phyloP scores from a whole-genome alignment of 2,888 invertebrate genomes.

The Mactromeris polynyma region DNA sequence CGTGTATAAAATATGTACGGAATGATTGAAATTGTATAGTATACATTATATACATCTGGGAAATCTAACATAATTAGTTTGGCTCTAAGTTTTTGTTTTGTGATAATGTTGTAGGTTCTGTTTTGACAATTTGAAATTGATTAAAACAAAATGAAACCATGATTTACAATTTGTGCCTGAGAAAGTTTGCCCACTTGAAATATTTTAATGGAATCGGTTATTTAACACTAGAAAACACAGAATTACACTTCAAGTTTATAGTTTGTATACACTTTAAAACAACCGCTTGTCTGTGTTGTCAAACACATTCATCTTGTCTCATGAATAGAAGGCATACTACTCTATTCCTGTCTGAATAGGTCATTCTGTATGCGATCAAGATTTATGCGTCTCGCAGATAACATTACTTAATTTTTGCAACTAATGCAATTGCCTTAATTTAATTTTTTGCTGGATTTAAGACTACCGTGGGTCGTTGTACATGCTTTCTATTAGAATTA shows the following conservation, averaged over 20 bases:
- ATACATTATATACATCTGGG: not conserved
- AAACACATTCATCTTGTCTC: constrained; percentile 2
- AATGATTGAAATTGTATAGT: not conserved
- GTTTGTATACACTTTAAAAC: constrained; percentile 2
- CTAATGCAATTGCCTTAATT: not conserved
- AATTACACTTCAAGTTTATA: not conserved
- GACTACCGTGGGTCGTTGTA: too few relatives aligned
- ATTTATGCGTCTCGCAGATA: not conserved
- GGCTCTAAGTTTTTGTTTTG: not conserved
- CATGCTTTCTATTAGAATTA: too few relatives aligned
- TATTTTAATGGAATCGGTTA: not conserved
- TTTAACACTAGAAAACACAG: not conserved
- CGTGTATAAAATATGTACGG: not conserved
- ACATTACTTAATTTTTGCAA: not conserved
- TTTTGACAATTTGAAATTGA: not conserved
- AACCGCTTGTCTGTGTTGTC: not conserved
- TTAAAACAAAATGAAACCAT: constrained; percentile 5
- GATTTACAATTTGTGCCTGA: constrained; percentile 8
- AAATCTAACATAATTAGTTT: not conserved
- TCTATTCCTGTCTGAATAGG: not conserved
- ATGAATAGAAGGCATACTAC: not conserved
- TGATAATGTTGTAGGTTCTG: not conserved
- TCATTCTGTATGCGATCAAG: not conserved
- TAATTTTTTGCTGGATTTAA: not conserved
- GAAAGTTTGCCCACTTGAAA: not conserved